Base-by-base conservation (phyloP, 2,888 invertebrate genomes). In the Aricia artaxerxes region DNA sequence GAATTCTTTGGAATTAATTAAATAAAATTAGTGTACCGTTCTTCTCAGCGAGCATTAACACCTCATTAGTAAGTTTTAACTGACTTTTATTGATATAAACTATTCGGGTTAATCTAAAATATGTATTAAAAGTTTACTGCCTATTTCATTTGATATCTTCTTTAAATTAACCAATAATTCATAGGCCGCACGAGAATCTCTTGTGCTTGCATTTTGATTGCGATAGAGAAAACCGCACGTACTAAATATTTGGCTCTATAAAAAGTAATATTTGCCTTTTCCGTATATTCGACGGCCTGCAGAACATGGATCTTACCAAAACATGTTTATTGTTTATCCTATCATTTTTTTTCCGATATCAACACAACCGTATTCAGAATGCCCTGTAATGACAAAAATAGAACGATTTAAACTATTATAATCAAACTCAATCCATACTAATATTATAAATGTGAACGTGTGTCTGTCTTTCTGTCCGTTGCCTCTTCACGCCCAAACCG, bases 1-100 rank as follows among this genome's bases (percentile, higher is more conserved):
- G 24, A 73, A 73, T 73, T 73, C 44, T 73, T 73, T 40, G n/a
- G 73, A 73, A 73, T 73, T 73, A 44, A 73, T 73, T 44, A 69
- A 38, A 69, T 69, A 69, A 69, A 69, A 73, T 44, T 73, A 73
- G 73, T 73, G 40, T 44, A 73, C 73, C 73, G 73, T 73, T 73
- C 69, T 35, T 73, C 73, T 73, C 73, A n/a, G 44, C 44, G 73
- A 73, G 73, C 73, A 73, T 73, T 73, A 73, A n/a, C 73, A 73
- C 73, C 73, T 73, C n/a, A 44, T 73, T 44, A 73, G 40, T 73
- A 44, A 44, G 40, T 44, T 73, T 44, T 73, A 73, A 73, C 44
- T 73, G 73, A n/a, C 40, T 44, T 73, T 73, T 73, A 73, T 73
- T 40, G 73, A 73, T 40, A 44, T 44, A 44, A 73, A 73, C 44